Conservation (phyloP, 2,113 vertebrate genomes). For the Fulmarus glacialis region DNA sequence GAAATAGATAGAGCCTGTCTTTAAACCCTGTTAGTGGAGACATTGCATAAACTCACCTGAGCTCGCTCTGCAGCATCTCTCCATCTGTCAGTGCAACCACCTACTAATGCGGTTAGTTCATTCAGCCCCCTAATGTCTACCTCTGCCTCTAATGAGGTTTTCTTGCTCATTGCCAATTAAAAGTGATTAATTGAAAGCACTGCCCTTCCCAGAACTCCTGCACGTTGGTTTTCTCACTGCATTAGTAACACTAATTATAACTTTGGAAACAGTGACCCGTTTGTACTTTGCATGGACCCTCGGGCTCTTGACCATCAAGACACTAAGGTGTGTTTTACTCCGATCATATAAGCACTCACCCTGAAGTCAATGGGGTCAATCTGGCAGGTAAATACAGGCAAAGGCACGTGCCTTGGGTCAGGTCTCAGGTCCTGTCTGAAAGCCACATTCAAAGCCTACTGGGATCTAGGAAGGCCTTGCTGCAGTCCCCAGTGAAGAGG, state of each 20-base stretch:
- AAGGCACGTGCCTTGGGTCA: neutral
- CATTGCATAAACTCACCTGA: neutral
- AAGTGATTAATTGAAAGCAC: slow-evolving; percentile 3
- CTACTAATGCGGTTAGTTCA: neutral
- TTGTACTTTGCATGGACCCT: neutral
- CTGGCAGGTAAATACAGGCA: neutral
- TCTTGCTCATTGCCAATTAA: neutral
- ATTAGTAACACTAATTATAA: neutral
- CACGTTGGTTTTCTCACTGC: neutral
- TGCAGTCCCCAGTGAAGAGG: neutral
- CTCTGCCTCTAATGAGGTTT: neutral
- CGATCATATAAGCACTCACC: fast-evolving
- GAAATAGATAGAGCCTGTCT: slow-evolving; percentile 87
- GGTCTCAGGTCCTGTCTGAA: neutral
- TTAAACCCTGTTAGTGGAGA: slow-evolving; percentile 80
- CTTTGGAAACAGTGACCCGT: neutral
- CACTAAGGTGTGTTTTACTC: neutral
- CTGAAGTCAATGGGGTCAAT: neutral
- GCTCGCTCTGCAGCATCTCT: neutral
- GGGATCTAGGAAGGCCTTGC: neutral
- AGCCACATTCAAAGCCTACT: neutral
- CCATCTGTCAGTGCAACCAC: neutral
- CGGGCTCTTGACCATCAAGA: neutral
- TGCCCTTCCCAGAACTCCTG: neutral
- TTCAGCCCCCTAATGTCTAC: neutral